Base-by-base conservation (phyloP, 2,888 invertebrate species). In the Campoletis raptor region DNA sequence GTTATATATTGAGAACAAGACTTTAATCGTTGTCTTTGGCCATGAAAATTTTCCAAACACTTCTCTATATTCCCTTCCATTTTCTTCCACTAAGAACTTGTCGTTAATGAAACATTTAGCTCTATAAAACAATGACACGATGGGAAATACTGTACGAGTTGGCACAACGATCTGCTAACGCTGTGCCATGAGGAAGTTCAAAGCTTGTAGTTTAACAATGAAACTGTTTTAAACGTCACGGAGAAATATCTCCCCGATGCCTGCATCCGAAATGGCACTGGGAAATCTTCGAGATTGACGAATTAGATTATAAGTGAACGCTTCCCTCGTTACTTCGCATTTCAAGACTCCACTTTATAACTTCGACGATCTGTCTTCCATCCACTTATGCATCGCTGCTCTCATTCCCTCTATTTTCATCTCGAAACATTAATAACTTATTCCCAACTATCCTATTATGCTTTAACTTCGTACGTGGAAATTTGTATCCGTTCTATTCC, bases 61-160 rank as follows among this genome's bases (percentile, higher is more conserved):
- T 81, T 61, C 21, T 5, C 21, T 57, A 45, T 0, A 48, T 8
- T 24, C 70, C 42, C n/a, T 45, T n/a, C n/a, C 54, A 21, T 64
- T 73, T 40, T 67, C 9, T 42, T 78, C 52, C n/a, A n/a, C 4
- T 5, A 37, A 57, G 45, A 76, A 83, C 78, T 74, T n/a, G 42
- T 81, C 57, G 24, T 78, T 45, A 54, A 78, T 37, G 48, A 69
- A 67, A 57, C 40, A 57, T 72, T 69, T 52, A 30, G 78, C 30
- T 40, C 73, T 74, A 69, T 36, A 79, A 82, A 82, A 69, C 45
- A 78, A 81, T 73, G 73, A 66, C 40, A 52, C 48, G 67, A 24
- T 24, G 74, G 30, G 30, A 61, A 61, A 52, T 36, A 24, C 52
- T 37, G 8, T 30, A 45, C 12, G 48, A 21, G 21, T 2, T 64